Evolutionary conservation across 2,888 invertebrate species (phyloP), one percentile per base, ranked within the genome.

Genomic region (Lumbricus terrestris): DNA sequence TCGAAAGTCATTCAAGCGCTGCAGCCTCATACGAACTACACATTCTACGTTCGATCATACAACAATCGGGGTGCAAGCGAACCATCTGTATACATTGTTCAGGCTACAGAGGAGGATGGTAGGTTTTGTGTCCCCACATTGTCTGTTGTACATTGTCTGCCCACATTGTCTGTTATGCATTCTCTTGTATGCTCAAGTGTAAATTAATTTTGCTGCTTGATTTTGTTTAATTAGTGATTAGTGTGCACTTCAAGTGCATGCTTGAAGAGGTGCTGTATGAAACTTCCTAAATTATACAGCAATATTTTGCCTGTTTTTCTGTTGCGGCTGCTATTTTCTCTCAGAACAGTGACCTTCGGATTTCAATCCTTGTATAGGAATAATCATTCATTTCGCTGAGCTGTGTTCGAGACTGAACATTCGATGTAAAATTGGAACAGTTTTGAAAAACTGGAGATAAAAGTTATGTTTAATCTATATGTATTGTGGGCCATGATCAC

Each of bases 1-100:
- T 3, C 85, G 18, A 34, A 11, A 23, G 0, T 1, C 20, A 85
- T 85, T 37, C 0, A 5, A 0, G 16, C 8, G 20, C 37, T 85
- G 23, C 85, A 85, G 85, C 85, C 85, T 35, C 37, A 35, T 35
- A 85, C 85, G 6, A 85, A 85, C 85, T 85, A 85, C 85, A 85
- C 85, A 37, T 85, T 85, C 34, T 85, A 35, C 23, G 85, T 85
- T 20, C 34, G 85, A 85, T 18, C 85, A 4, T 85, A 85, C 85
- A 37, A 33, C 85, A 85, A 23, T 5, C 6, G 6, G 85, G 85
- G 85, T 20, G 85, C 85, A 18, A 85, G 85, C 23, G 85, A 85
- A 37, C 85, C 33, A 2, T 85, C 85, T 85, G 18, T 18, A 18
- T 34, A 85, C 85, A 16, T 85, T 37, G 1, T 35, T 16, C 85